Base-by-base conservation (phyloP, 2,797 vertebrate species). In the Catharus ustulatus region DNA sequence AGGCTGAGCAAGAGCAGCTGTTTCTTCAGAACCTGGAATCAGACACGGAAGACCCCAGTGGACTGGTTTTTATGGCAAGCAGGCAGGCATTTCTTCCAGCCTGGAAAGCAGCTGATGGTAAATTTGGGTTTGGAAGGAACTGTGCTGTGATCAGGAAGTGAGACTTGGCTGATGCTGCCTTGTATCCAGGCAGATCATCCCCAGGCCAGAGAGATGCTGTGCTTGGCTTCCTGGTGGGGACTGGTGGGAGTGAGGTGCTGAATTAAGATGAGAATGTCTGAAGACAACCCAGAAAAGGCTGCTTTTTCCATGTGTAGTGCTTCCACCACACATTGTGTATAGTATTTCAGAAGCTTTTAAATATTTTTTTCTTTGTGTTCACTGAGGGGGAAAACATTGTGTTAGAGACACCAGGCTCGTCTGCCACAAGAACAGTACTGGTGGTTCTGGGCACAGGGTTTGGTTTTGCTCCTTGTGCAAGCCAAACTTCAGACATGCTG, bases 61-160 rank as follows among this genome's bases (percentile, higher is more conserved):
- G 38, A 57, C 36, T 66, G 66, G 63, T 14, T 38, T 63, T 72
- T 26, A 5, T 26, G 42, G 57, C 1, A 17, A 88, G 45, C 42
- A 75, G 43, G 36, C 54, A 83, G 57, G 45, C 27, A 13, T 78
- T 66, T 67, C 66, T 58, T 73, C 34, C 27, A 46, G 34, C 54
- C 49, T 83, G 84, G 67, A 54, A 84, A 74, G 81, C 11, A 26
- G 68, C 38, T 0, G 1, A 27, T 0, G 0, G 38, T 42, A 51
- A 61, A 80, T 40, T n/a, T 3, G 8, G 38, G 15, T 57, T 80
- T 94, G 68, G 42, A n/a, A 79, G 46, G 62, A 89, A 8, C 38
- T 55, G 24, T 45, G 23, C 71, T 79, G 54, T 45, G 29, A 52
- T 46, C n/a, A 26, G 36, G 49, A 45, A 66, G 55, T 0, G 3